A percentile compares a stretch with the other conserved stretches of the same genome.
Conservation (phyloP, 2,888 invertebrate species). For the Pantelozetes paolii region DNA sequence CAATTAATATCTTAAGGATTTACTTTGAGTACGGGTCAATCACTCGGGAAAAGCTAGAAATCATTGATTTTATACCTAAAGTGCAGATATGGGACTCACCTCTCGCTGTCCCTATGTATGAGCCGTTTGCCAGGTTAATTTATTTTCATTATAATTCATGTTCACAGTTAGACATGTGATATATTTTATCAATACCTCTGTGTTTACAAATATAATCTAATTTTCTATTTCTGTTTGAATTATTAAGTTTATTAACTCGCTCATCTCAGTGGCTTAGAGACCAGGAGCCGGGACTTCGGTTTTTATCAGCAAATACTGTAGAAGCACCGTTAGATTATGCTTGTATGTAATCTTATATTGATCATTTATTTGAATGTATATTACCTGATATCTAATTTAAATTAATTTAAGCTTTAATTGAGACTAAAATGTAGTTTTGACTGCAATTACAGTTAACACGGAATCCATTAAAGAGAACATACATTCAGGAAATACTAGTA, state of each 20-base stretch:
- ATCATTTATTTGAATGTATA: background rate
- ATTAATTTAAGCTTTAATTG: too few relatives aligned
- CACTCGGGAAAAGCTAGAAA: slow-evolving; percentile 24
- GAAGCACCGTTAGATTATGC: slow-evolving; percentile 31
- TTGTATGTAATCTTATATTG: background rate
- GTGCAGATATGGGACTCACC: slow-evolving; percentile 39
- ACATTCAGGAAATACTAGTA: background rate
- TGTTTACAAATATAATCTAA: too few relatives aligned
- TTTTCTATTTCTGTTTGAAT: too few relatives aligned
- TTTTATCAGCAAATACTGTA: slow-evolving; percentile 29
- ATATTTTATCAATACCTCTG: too few relatives aligned
- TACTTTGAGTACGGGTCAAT: slow-evolving; percentile 38
- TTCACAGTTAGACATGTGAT: background rate
- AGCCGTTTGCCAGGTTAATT: slow-evolving; percentile 37
- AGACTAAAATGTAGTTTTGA: too few relatives aligned
- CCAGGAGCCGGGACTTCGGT: background rate
- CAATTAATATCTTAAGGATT: slow-evolving; percentile 27
- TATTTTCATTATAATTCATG: background rate
- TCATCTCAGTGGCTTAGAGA: slow-evolving; percentile 31
- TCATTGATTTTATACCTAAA: slow-evolving; percentile 38
- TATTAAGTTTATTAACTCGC: slow-evolving; percentile 24
- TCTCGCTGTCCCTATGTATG: slow-evolving; percentile 39
- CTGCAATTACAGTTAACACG: background rate
- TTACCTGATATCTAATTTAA: background rate
- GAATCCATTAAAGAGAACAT: slow-evolving; percentile 3